Evolutionary conservation across 2,113 vertebrate genomes (phyloP).

Genomic region (Pteronura brasiliensis): DNA sequence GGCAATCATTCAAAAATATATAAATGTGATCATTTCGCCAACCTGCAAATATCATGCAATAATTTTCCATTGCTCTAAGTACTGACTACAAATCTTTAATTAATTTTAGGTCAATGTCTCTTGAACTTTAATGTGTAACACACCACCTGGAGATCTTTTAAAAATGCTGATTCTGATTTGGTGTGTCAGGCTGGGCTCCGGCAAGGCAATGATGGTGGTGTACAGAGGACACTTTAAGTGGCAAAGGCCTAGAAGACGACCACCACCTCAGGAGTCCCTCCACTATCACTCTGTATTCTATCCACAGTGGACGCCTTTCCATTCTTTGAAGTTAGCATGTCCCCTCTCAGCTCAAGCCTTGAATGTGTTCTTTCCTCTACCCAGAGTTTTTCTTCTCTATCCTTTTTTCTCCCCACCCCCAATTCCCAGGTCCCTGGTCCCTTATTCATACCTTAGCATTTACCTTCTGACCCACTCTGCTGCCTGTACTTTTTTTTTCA

Average conservation of each 20-base stretch:
- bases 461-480: neutral
- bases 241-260: neutral
- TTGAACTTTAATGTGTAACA: neutral
- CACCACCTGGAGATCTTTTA: neutral
- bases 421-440: neutral
- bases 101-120: neutral
- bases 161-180: neutral
- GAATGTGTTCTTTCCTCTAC: neutral
- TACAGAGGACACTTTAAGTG: neutral
- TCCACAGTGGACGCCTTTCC: neutral
- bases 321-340: neutral
- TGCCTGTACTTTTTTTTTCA: neutral
- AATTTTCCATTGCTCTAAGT: neutral
- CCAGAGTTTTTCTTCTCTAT: neutral
- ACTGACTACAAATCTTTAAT: neutral
- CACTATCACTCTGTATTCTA: neutral
- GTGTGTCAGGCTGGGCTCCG: neutral
- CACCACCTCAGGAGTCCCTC: neutral
- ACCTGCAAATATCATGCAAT: neutral
- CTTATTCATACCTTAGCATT: neutral
- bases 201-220: neutral
- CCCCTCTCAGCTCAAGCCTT: neutral
- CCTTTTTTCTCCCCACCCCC: accelerated
- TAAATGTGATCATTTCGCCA: neutral
- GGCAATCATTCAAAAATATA: neutral